Conservation (phyloP, 2,797 vertebrate species). For the Hippocampus kuda region DNA sequence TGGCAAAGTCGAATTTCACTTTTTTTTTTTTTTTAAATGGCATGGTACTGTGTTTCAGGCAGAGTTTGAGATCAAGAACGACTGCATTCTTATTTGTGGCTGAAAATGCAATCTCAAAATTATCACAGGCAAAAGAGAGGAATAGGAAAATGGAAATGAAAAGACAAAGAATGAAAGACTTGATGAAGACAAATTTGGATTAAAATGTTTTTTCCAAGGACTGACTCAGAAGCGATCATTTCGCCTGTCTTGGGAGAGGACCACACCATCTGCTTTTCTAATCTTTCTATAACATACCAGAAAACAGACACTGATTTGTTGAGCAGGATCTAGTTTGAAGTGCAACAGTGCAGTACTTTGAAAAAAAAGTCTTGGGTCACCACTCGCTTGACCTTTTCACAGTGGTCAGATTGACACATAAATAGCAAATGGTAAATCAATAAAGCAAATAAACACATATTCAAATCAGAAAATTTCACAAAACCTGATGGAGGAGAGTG, state of each 20-base stretch:
- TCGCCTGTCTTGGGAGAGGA: constrained; percentile 16
- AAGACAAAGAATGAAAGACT: constrained; percentile 5
- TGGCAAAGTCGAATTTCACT: constrained; percentile 19
- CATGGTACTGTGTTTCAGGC: background rate
- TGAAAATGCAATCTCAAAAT: background rate
- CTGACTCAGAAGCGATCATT: constrained; percentile 44
- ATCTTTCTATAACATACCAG: constrained; percentile 21
- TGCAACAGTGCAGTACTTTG: background rate
- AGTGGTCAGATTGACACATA: background rate
- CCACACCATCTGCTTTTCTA: constrained; percentile 21
- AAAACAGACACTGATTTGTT: background rate
- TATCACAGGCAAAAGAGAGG: background rate
- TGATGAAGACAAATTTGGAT: constrained; percentile 32
- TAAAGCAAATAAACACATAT: background rate
- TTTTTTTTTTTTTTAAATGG: background rate
- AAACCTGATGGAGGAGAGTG: too few species aligned
- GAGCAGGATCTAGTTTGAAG: background rate
- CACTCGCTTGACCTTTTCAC: background rate
- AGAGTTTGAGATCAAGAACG: background rate
- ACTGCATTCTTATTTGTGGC: background rate
- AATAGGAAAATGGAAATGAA: constrained; percentile 3
- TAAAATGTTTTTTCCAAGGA: constrained; percentile 47
- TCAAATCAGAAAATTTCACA: too few species aligned
- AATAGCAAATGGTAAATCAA: background rate
- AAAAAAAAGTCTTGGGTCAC: background rate